These are phyloP conservation scores for Colistium nudipinnis DNA, from an alignment of 2,113 vertebrate species.

Conservation along the genomic window DNA sequence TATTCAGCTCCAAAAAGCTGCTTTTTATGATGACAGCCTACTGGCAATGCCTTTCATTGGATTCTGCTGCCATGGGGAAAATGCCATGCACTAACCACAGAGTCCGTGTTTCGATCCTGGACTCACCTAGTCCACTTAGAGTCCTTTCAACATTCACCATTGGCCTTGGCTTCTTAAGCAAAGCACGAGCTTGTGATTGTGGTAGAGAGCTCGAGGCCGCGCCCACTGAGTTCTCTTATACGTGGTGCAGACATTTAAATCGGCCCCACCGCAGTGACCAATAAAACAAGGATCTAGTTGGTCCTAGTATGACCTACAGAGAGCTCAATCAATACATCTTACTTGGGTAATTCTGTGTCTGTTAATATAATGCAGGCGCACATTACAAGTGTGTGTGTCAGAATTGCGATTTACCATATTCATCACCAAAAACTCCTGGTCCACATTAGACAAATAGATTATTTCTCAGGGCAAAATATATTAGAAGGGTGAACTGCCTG, in stretches of 20 bases:
- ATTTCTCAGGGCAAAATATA: constrained; percentile 12
- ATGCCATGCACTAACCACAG: no score
- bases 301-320: not conserved
- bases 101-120: no score
- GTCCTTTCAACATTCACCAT: not conserved
- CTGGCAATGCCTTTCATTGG: not conserved
- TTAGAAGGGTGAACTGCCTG: constrained; percentile 27
- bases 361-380: not conserved
- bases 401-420: constrained; percentile 12
- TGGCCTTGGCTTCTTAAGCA: constrained; percentile 1
- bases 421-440: not conserved
- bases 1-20: constrained; percentile 2
- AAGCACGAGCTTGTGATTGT: not conserved
- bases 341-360: no score
- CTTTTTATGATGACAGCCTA: constrained; percentile 12
- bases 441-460: not conserved
- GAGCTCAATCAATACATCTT: no score
- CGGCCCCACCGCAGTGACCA: not conserved
- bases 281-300: not conserved
- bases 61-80: no score
- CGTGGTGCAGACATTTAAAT: not conserved
- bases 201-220: not conserved
- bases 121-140: no score
- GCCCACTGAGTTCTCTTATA: not conserved
- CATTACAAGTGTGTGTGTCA: constrained; percentile 7